Evolutionary conservation across 2,113 vertebrate species (phyloP), one percentile per base, ranked within the genome.

Genomic region (Chloroceryle aenea): DNA sequence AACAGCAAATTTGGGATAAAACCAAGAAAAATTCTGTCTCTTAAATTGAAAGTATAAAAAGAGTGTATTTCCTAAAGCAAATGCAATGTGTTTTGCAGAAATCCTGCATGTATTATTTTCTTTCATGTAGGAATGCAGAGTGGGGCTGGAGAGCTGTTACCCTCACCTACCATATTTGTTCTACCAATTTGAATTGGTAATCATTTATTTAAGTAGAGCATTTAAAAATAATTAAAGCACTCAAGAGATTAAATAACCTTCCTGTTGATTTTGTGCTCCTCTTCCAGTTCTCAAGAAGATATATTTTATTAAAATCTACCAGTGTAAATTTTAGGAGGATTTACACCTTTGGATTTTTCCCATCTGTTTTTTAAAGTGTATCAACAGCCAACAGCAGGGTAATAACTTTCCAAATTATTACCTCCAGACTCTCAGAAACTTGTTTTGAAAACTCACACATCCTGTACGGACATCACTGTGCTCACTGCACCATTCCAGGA

Each of bases 331-430:
- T 87, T 93, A 95, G 64, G 61, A 89, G 86, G 91, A 97, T 97
- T 97, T 96, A 79, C 94, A 95, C 86, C 73, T 82, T 85, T 20
- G 74, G 93, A 95, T 96, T 96, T 95, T 94, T 74, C 69, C 91
- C 93, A 80, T 96, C 94, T 97, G 95, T 75, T 97, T 94, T 89
- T 95, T 77, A 64, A 97, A 96, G 66, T 73, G 45, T 67, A 94
- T 87, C 59, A 77, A 43, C 67, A 94, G 79, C 69, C 72, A 93
- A 42, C 91, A 83, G 77, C 67, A 78, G 92, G 78, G 93, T 95
- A 95, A 96, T 36, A 94, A 71, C 77, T 95, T 94, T 95, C 79
- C 73, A 95, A 96, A 93, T 95, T 95, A 95, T 96, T 96, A 73
- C 91, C 84, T 97, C 92, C 95, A 97, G 96, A 89, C 86, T 96